Evolutionary conservation across 2,888 invertebrate genomes (phyloP).

Genomic region (Diarsia rubi): DNA sequence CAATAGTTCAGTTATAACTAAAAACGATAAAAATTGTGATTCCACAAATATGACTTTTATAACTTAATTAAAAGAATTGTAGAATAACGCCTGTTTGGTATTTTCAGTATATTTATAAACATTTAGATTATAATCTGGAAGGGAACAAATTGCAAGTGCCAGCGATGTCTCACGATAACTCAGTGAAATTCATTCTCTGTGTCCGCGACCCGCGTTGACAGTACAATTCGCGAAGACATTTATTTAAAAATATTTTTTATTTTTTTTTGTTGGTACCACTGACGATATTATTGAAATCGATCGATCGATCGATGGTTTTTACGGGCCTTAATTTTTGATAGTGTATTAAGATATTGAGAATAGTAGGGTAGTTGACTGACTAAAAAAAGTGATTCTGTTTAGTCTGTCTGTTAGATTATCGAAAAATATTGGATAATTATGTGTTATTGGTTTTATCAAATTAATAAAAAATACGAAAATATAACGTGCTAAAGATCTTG

Average conservation of each 20-base stretch:
- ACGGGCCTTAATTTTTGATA: background rate
- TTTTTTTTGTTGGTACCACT: background rate
- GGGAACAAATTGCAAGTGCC: constrained; percentile 50
- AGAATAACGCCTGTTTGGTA: constrained; percentile 1
- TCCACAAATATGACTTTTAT: background rate
- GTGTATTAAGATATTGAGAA: background rate
- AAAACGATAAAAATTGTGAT: too few species aligned
- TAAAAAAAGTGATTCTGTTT: too few species aligned
- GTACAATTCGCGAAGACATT: constrained; percentile 31
- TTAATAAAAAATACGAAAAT: too few species aligned
- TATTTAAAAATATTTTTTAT: constrained; percentile 8
- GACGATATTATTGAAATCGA: constrained; percentile 14
- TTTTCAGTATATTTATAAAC: constrained; percentile 12
- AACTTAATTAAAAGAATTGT: background rate
- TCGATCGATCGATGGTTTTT: constrained; percentile 3
- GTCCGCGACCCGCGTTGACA: constrained; percentile 32
- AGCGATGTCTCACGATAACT: constrained; percentile 40
- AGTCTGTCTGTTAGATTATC: too few species aligned
- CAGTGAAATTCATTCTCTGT: constrained; percentile 31
- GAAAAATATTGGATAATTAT: too few species aligned
- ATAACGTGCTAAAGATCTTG: too few species aligned
- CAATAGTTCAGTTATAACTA: too few species aligned
- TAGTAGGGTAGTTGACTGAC: too few species aligned
- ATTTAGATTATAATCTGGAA: constrained; percentile 38
- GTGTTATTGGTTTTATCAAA: too few species aligned